Base-by-base conservation (phyloP, 2,888 invertebrate genomes). In the Meiosimyza platycephala region DNA sequence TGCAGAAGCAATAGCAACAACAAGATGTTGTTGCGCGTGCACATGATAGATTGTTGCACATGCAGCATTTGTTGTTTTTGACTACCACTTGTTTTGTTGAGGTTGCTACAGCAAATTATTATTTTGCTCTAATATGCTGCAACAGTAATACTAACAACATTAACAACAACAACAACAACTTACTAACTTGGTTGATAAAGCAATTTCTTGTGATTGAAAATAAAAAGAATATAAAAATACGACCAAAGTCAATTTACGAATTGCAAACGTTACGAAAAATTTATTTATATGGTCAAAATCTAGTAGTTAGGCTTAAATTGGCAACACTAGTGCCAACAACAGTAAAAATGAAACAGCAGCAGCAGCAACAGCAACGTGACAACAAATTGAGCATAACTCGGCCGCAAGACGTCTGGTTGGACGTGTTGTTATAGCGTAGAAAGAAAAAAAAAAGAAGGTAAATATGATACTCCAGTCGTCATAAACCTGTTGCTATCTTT, bases 351-450 rank as follows among this genome's bases (percentile, higher is more conserved):
- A 62, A 65, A 52, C 65, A n/a, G 65, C 65, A 65, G 52, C n/a
- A 33, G 65, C 60, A 11, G 6, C n/a, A 47, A 40, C 33, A 47
- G n/a, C 60, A 65, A 33, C 51, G 65, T 65, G 65, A 65, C 65
- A 65, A 65, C 65, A 65, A 65, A 65, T 66, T 54, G 66, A n/a
- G 33, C 40, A 54, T 52, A 66, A 66, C 16, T 66, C 66, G 66
- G 54, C 40, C 66, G 66, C 40, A 40, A 54, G 64, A 51, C 51
- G 40, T 40, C 40, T 40, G 40, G 40, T 40, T 40, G 40, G 40
- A 40, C 40, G 40, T 40, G 57, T 28, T 64, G 18, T 7, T 18
- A 18, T 6, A 12, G 13, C 48, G 2, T 18, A 48, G 1, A 18
- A 13, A 18, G 48, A 4, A n/a, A 63, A 48, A 18, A 40, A 40